Evolutionary conservation across 2,113 vertebrate genomes (phyloP), one percentile per base, ranked within the genome.

Genomic region (Prionailurus viverrinus): DNA sequence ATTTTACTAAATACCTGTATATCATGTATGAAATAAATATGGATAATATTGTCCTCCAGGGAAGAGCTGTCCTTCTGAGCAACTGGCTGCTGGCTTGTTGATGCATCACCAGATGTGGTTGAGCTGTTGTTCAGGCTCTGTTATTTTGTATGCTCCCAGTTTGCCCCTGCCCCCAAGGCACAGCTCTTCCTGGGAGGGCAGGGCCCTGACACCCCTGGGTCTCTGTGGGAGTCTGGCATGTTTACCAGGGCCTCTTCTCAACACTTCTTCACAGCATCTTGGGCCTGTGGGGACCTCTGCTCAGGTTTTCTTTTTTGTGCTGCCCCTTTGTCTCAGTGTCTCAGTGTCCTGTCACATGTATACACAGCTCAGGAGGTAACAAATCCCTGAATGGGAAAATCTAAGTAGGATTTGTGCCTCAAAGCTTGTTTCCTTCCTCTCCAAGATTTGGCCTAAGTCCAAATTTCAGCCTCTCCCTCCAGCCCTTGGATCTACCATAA

Each of bases 111-210:
- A 55, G 27, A 68, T 3, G 4, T 7, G 36, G 23, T 1, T 74
- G 6, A 73, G 79, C 48, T n/a, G 10, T n/a, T 13, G 33, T 27
- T 53, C 7, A 31, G 29, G 2, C 6, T 61, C 6, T 36, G 29
- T n/a, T 74, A 31, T 27, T 23, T 51, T 21, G 0, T 51, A 55
- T 61, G 7, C 41, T 68, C n/a, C 82, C 71, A 27, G 5, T 0
- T 18, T 5, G 16, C 23, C 5, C n/a, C 61, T 3, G 11, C n/a
- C 21, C 19, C 15, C 6, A 27, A 10, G 21, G 9, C 1, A 5
- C 4, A 58, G 21, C 13, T 39, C 69, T 85, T 29, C 36, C 55
- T 69, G 21, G 13, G 0, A 23, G 29, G 51, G 13, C 0, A 23
- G 29, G 51, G 53, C n/a, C 31, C 3, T 4, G 16, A 33, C 63